Evolutionary conservation across 2,888 invertebrate species (phyloP).

Genomic region (Drosophila imparisetae): DNA sequence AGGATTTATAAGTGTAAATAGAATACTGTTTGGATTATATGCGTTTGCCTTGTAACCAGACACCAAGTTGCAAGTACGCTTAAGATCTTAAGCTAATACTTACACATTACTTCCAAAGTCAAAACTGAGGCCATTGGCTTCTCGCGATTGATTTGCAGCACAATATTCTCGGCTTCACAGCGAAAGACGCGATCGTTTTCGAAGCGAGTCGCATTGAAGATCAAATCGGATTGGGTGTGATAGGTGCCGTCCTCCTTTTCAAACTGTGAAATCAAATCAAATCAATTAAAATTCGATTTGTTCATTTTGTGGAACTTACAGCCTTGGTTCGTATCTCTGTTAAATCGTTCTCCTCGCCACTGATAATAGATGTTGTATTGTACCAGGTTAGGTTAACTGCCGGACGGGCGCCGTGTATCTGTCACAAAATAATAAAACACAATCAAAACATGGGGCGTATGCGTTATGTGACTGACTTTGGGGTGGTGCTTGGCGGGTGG

Average conservation of each 20-base stretch:
- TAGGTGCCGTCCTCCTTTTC: conserved; percentile 89
- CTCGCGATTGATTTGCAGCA: conserved; percentile 89
- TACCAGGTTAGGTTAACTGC: conserved; percentile 94
- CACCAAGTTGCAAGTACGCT: not conserved
- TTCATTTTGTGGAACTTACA: conserved; percentile 82
- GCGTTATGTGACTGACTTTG: conserved; percentile 8
- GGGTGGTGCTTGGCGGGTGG: not conserved
- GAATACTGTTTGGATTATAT: not conserved
- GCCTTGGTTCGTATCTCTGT: conserved; percentile 84
- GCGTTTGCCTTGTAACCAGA: not conserved
- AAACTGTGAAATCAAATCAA: conserved; percentile 85
- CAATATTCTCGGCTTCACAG: conserved; percentile 93
- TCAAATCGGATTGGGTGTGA: conserved; percentile 91
- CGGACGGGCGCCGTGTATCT: conserved; percentile 92
- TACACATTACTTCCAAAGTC: conserved; percentile 94
- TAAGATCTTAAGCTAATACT: conserved; percentile 85
- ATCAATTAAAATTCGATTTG: not conserved
- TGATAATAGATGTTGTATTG: conserved; percentile 88
- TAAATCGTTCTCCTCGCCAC: conserved; percentile 77
- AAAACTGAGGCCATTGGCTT: conserved; percentile 90
- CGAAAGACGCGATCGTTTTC: conserved; percentile 92
- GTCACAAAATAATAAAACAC: conserved; percentile 5
- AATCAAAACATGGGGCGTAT: conserved; percentile 36
- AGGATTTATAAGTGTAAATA: not conserved
- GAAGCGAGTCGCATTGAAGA: conserved; percentile 91